Evolutionary conservation across 2,113 vertebrate genomes (phyloP), one percentile per base, ranked within the genome.

Genomic region (Myxocyprinus asiaticus): DNA sequence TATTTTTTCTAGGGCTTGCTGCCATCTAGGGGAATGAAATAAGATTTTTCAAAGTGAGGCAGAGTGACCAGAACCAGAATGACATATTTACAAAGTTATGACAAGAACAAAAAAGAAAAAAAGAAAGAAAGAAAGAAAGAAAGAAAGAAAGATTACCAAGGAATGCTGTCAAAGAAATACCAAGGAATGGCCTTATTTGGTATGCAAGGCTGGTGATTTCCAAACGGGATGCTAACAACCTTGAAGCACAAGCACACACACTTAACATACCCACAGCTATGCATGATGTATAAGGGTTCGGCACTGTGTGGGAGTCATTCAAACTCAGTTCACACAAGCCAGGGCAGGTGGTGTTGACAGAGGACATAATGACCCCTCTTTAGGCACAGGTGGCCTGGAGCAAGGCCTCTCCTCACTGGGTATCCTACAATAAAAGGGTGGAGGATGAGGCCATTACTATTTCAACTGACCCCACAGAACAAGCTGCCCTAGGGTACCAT

Each of bases 161-260:
- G 22, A 33, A 33, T 72, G 45, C 69, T 5, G 6, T 59, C 55
- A 61, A 11, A 72, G 17, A 71, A 61, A 72, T 83, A 47, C 78
- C 73, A 79, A 77, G 73, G 82, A 81, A 83, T 67, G 33, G 71
- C 67, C 56, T 44, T 45, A 67, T 63, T 63, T 62, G 78, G 44
- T 67, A 80, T 71, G 69, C 66, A 61, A 74, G 69, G 22, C 82
- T 78, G 78, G 68, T 74, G 56, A 83, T 75, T 83, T 83, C 72
- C 68, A 68, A 80, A 74, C 63, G 71, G 68, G 75, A 81, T 22
- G n/a, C 9, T 59, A 12, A 83, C 67, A 72, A 66, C 66, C 67
- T 76, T 67, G 48, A 80, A 76, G 9, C 78, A 73, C 67, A 61
- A 59, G 62, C 15, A 50, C 47, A 59, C 69, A 69, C 51, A 73